Evolutionary conservation across 2,888 invertebrate genomes (phyloP).

Genomic region (Epinotia nisella): DNA sequence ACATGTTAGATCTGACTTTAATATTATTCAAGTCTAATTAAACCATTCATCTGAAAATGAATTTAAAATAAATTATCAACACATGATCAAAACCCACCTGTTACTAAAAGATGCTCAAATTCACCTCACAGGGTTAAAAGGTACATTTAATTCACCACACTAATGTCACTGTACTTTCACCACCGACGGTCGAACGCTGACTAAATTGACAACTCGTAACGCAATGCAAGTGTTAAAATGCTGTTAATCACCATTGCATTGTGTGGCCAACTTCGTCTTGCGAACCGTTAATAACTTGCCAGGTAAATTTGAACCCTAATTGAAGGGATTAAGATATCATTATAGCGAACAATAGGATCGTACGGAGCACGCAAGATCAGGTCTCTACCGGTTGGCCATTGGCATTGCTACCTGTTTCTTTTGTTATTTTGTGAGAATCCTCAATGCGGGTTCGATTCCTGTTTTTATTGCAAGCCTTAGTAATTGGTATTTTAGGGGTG

Average conservation of each 20-base stretch:
- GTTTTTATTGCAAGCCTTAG: slow-evolving; percentile 3
- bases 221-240: slow-evolving; percentile 37
- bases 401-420: slow-evolving; percentile 34
- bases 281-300: background rate
- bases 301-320: slow-evolving; percentile 20
- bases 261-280: slow-evolving; percentile 14
- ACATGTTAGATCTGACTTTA: no score
- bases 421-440: slow-evolving; percentile 40
- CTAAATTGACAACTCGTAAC: slow-evolving; percentile 42
- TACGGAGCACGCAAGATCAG: slow-evolving; percentile 14
- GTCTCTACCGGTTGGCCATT: slow-evolving; percentile 31
- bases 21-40: no score
- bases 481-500: slow-evolving; percentile 15
- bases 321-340: slow-evolving; percentile 18
- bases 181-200: slow-evolving; percentile 50
- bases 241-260: slow-evolving; percentile 42
- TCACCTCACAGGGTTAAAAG: slow-evolving; percentile 10
- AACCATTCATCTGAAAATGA: no score
- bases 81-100: slow-evolving; percentile 18
- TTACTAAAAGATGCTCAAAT: slow-evolving; percentile 24
- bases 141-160: slow-evolving; percentile 39
- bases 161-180: slow-evolving; percentile 35
- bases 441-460: slow-evolving; percentile 12
- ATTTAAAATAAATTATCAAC: background rate
- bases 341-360: background rate